Percentiles rank a stretch among this genome's conserved stretches.
Evolutionary conservation across 2,888 invertebrate species (phyloP).

Genomic region (Pyralis farinalis): DNA sequence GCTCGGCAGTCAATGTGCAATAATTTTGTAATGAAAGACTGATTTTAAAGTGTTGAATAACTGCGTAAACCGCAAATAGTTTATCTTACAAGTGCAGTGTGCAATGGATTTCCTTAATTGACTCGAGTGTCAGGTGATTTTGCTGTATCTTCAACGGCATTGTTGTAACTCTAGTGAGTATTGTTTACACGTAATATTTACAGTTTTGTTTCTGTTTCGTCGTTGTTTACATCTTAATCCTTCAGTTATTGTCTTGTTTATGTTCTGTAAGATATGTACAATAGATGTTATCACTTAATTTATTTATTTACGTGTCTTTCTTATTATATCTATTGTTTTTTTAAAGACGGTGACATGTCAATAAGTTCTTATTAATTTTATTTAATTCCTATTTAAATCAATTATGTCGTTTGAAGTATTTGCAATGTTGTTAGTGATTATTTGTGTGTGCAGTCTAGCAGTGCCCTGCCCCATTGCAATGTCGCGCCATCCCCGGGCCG

Average conservation of each 20-base stretch:
- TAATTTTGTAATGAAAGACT: conserved; percentile 34
- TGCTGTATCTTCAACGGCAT: conserved; percentile 39
- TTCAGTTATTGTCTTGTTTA: neutral
- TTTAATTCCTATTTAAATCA: conserved; percentile 27
- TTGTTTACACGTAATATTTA: conserved; percentile 41
- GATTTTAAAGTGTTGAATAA: conserved; percentile 32
- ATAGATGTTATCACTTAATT: too few relatives aligned
- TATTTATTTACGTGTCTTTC: too few relatives aligned
- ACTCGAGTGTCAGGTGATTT: conserved; percentile 46
- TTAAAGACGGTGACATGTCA: too few relatives aligned
- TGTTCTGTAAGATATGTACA: too few relatives aligned
- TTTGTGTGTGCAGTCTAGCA: conserved; percentile 31
- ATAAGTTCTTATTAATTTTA: neutral
- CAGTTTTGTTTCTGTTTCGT: conserved; percentile 30
- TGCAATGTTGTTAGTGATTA: conserved; percentile 37
- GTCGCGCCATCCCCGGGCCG: conserved; percentile 53
- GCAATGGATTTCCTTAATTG: conserved; percentile 63
- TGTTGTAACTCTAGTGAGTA: conserved; percentile 46
- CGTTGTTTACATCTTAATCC: conserved; percentile 26
- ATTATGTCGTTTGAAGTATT: conserved; percentile 34
- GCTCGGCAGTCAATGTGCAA: conserved; percentile 59
- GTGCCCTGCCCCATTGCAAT: conserved; percentile 29
- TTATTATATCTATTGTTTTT: too few relatives aligned
- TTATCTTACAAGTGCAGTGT: conserved; percentile 54
- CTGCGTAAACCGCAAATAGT: conserved; percentile 35